Base-by-base conservation (phyloP, 2,797 vertebrate genomes). In the Arctocebus calabarensis region DNA sequence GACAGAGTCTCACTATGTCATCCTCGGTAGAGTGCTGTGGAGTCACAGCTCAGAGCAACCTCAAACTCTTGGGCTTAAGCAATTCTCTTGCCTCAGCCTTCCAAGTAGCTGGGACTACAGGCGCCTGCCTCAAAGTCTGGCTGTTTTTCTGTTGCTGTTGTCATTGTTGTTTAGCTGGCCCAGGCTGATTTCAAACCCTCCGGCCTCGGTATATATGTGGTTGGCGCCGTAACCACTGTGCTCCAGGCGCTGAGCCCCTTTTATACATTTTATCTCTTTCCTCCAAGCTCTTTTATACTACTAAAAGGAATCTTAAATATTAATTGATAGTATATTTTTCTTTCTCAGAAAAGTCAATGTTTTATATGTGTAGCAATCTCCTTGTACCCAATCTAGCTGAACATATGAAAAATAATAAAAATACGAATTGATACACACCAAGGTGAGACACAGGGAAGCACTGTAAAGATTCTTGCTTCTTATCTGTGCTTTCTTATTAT, bases 271-370 rank as follows among this genome's bases (percentile, higher is more conserved):
- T 70, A 79, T 73, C 12, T 87, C n/a, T 91, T 85, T 77, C 27
- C 25, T 90, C 22, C 11, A 52, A 52, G 52, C 2, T 94, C 43
- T 88, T 37, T 10, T 71, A 59, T 23, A 22, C 8, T 48, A 32
- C 59, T 75, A 85, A 95, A 20, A 20, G 57, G 84, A 70, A 82
- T 74, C 40, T 90, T 90, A 91, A 84, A 70, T 68, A 68, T 87
- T 87, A 64, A 84, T 88, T 82, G 9, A 59, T 77, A 37, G n/a
- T 73, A 45, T 70, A 74, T 55, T 59, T 95, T 92, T 96, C 20
- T 11, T 86, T 59, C 29, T 88, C 13, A 70, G 84, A 22, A 96
- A 66, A 11, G 20, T 94, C 32, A 87, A 61, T 29, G 23, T 52
- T 73, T 22, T 34, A 17, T 86, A 43, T 68, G 9, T 57, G 27